Base-by-base conservation (phyloP, 2,797 vertebrate species). In the Nannoperca obscura region DNA sequence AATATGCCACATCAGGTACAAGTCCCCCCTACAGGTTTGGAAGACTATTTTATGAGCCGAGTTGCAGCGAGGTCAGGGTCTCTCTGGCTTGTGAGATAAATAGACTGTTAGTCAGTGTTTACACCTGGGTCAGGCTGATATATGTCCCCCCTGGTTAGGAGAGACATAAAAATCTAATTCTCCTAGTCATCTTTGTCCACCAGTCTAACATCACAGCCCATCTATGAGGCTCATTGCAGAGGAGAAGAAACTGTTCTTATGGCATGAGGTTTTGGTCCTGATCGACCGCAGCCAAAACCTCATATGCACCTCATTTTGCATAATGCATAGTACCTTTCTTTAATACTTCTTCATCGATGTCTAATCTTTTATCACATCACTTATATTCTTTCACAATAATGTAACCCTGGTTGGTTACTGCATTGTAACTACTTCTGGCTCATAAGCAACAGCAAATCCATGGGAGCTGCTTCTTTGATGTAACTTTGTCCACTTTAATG, bases 21-120 rank as follows among this genome's bases (percentile, higher is more conserved):
- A 61, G 50, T 63, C 67, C 53, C 52, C 67, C 80, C 78, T 75
- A n/a, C 66, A 67, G 83, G 75, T 83, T 78, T 53, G 55, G 73
- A 46, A 74, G 73, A 74, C 36, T 87, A 7, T 76, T 87, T 88
- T 85, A 88, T 79, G 83, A 80, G 76, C 61, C 14, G 77, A 76
- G 66, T 36, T 71, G 78, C 66, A 44, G 58, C 1, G 32, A 82
- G 85, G 85, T 90, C 82, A 74, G 77, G 64, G 63, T 84, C 70
- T 82, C 71, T 69, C 65, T 57, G 38, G 68, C 76, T 52, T 3
- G 12, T 47, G 72, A 85, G 86, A 92, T 88, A 82, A 89, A 90
- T 89, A 74, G 78, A 79, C 76, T 77, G 71, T 76, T 82, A 66
- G 69, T 79, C 74, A 40, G 74, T 86, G 88, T 90, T 91, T 91